Percentiles rank a stretch among this genome's conserved stretches.
Evolutionary conservation across 2,113 vertebrate genomes (phyloP).

Genomic region (Myotis brandtii): DNA sequence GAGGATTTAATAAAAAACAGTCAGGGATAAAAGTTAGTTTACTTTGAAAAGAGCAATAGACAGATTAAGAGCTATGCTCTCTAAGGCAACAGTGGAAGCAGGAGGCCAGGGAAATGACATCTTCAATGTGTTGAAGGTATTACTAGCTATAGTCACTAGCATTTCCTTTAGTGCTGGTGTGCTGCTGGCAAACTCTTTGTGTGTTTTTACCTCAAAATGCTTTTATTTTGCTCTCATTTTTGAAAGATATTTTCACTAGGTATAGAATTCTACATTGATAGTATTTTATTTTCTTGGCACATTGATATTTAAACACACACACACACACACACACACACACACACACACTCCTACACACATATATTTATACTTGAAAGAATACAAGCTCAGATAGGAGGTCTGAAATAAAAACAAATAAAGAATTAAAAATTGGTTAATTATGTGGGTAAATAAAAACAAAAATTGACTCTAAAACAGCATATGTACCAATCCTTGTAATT

Average conservation of each 20-base stretch:
- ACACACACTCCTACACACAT: neutral
- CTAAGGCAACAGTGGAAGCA: neutral
- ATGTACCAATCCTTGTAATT: neutral
- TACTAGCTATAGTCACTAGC: neutral
- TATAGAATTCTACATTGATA: slow-evolving; percentile 37
- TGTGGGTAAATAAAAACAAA: neutral
- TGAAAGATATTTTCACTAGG: slow-evolving; percentile 5
- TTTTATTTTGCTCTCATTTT: neutral
- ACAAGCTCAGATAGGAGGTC: neutral
- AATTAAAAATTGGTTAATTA: neutral
- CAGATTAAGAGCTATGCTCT: neutral
- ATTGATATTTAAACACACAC: neutral
- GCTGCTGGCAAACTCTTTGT: neutral
- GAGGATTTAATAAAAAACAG: neutral
- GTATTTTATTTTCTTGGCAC: slow-evolving; percentile 30
- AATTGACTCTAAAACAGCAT: neutral
- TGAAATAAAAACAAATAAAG: slow-evolving; percentile 30
- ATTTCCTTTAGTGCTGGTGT: neutral
- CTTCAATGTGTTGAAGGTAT: too few relatives aligned
- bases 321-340: neutral
- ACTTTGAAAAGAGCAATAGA: neutral
- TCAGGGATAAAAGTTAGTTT: neutral
- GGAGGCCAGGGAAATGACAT: neutral
- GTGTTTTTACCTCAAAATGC: neutral
- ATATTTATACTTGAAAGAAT: neutral